Percentiles rank a stretch among this genome's conserved stretches.
These are phyloP conservation scores for Chironomus tepperi DNA, from an alignment of 1,140 invertebrate species.

Conservation along the genomic window DNA sequence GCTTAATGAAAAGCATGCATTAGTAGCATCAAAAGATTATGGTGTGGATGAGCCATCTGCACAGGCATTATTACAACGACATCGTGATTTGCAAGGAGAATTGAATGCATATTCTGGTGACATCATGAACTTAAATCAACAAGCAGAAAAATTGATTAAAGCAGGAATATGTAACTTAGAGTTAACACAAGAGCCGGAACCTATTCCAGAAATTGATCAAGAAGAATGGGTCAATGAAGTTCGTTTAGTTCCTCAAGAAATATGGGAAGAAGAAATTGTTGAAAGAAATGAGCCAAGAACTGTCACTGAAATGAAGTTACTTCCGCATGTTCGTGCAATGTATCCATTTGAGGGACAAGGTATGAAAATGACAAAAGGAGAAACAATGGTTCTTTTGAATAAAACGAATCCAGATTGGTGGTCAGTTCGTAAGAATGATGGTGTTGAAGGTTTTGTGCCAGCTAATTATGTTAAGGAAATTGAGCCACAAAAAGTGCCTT, in stretches of 20 bases:
- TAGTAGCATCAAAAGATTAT: constrained; percentile 80
- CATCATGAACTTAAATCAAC: constrained; percentile 74
- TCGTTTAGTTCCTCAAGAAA: constrained; percentile 75
- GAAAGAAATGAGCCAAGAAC: constrained; percentile 75
- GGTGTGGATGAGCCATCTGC: constrained; percentile 85
- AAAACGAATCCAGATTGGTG: constrained; percentile 98
- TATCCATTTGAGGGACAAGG: constrained; percentile 91
- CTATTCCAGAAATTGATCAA: constrained; percentile 52
- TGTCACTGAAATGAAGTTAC: constrained; percentile 73
- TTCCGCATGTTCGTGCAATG: constrained; percentile 70
- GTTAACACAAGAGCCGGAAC: constrained; percentile 57
- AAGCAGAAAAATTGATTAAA: constrained; percentile 72
- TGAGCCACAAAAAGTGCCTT: constrained; percentile 69
- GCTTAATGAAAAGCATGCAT: constrained; percentile 86
- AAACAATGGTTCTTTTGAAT: constrained; percentile 86
- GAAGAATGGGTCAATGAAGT: constrained; percentile 71
- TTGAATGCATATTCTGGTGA: constrained; percentile 85
- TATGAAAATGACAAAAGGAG: constrained; percentile 86
- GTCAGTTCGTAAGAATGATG: constrained; percentile 86
- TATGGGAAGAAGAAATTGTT: constrained; percentile 82
- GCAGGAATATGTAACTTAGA: constrained; percentile 69
- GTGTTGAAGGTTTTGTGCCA: constrained; percentile 92
- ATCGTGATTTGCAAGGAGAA: constrained; percentile 83
- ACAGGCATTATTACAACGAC: constrained; percentile 72
- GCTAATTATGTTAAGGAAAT: constrained; percentile 94